Percentiles rank a stretch among this genome's conserved stretches.
Evolutionary conservation across 2,888 invertebrate species (phyloP).

Genomic region (Cistogaster globosa): DNA sequence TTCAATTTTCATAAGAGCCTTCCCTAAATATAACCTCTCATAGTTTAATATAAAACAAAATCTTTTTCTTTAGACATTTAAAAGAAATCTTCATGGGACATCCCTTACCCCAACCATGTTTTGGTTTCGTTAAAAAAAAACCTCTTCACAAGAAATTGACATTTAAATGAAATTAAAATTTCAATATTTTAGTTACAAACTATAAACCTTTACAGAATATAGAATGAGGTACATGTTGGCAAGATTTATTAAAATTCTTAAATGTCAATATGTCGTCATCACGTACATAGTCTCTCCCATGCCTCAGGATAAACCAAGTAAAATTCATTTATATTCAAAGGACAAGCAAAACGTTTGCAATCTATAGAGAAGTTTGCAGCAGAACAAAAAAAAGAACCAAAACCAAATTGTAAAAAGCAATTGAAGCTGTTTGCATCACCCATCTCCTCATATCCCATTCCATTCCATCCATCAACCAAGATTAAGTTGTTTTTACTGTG

Average conservation of each 20-base stretch:
- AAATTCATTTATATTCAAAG: conserved; percentile 64
- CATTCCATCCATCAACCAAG: conserved; percentile 2
- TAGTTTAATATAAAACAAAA: not conserved
- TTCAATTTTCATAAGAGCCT: not conserved
- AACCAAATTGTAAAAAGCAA: conserved; percentile 10
- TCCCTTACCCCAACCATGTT: not conserved
- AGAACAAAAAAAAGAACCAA: not conserved
- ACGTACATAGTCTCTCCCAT: conserved; percentile 61
- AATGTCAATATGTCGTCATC: conserved; percentile 66
- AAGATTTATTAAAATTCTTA: conserved; percentile 62
- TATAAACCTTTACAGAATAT: conserved; percentile 42
- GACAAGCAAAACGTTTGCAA: conserved; percentile 48
- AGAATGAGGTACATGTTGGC: conserved; percentile 12
- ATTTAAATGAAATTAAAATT: conserved; percentile 71
- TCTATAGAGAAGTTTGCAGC: conserved; percentile 26
- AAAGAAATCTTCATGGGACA: not conserved
- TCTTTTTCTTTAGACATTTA: not conserved
- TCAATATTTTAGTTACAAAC: conserved; percentile 65
- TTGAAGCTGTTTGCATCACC: not conserved
- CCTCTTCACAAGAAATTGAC: conserved; percentile 52
- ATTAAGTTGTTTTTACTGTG: conserved; percentile 61
- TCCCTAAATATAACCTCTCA: not conserved
- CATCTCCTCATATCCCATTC: not conserved
- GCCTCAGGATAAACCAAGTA: conserved; percentile 54
- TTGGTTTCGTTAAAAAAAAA: not conserved